Evolutionary conservation across 2,797 vertebrate species (phyloP).

Genomic region (Garrulus glandarius): DNA sequence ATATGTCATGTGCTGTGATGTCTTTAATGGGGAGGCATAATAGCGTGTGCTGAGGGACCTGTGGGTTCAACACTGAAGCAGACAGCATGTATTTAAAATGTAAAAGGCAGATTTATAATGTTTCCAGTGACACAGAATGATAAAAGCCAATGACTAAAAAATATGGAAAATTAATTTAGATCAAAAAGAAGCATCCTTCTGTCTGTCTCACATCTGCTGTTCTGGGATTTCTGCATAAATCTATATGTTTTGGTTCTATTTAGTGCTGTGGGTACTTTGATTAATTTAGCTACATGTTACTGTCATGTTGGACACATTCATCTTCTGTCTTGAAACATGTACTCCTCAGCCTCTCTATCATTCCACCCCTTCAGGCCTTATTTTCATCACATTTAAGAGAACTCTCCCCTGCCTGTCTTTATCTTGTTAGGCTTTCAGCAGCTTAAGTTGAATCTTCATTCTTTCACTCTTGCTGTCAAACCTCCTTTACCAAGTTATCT

Average conservation of each 20-base stretch:
- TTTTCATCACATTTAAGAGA: constrained; percentile 79
- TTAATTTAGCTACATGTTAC: constrained; percentile 88
- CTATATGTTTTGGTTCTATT: constrained; percentile 57
- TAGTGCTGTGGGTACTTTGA: constrained; percentile 72
- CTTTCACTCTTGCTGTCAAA: constrained; percentile 75
- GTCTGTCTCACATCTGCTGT: neutral
- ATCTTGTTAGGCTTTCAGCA: constrained; percentile 81
- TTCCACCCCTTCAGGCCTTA: constrained; percentile 85
- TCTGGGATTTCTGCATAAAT: constrained; percentile 51
- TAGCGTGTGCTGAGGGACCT: neutral
- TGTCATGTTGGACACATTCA: constrained; percentile 88
- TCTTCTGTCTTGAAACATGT: constrained; percentile 81
- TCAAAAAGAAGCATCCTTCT: neutral
- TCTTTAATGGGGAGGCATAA: neutral
- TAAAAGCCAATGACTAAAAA: neutral
- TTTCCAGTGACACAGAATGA: neutral
- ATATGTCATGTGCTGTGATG: neutral
- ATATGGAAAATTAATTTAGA: neutral
- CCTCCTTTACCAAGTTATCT: constrained; percentile 66
- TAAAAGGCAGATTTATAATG: neutral
- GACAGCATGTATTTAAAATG: neutral
- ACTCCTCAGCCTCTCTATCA: constrained; percentile 83
- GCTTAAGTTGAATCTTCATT: constrained; percentile 77
- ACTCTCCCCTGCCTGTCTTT: constrained; percentile 76
- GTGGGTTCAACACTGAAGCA: neutral